These are phyloP conservation scores for Hirudo medicinalis DNA, from an alignment of 1,140 invertebrate species.

Conservation along the genomic window DNA sequence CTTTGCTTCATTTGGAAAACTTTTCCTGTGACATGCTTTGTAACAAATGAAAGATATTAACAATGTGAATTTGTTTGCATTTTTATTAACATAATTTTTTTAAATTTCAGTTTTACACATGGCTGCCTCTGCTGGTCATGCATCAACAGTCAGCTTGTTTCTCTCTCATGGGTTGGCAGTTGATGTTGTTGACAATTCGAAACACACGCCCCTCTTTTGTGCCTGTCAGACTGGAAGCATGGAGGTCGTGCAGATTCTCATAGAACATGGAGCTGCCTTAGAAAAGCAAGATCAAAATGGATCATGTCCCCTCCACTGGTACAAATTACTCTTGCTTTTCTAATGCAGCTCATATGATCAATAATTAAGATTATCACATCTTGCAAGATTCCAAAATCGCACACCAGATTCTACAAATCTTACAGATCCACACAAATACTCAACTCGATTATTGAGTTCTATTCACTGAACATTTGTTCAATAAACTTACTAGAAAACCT, in stretches of 20 bases:
- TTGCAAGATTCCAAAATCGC: no score
- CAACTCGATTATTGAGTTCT: no score
- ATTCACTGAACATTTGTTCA: no score
- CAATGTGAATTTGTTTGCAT: no score
- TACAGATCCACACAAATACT: no score
- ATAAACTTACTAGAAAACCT: no score
- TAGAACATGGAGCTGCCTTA: conserved; percentile 37
- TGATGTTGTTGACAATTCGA: conserved; percentile 34
- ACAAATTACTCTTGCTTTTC: neutral
- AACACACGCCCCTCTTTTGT: conserved; percentile 40
- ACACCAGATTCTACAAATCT: no score
- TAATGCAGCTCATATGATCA: no score
- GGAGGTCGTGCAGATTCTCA: conserved; percentile 37
- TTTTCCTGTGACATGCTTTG: no score
- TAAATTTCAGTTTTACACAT: conserved; percentile 37
- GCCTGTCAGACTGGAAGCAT: conserved; percentile 42
- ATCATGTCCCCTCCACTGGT: conserved; percentile 42
- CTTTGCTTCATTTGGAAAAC: neutral
- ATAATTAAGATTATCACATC: no score
- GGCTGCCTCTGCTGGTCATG: conserved; percentile 37
- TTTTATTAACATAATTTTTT: neutral
- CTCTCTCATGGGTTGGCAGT: conserved; percentile 34
- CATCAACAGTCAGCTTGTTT: conserved; percentile 35
- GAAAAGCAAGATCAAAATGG: conserved; percentile 37
- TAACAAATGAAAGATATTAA: no score